These are phyloP conservation scores for Pelobates fuscus DNA, from an alignment of 2,113 vertebrate species.

Conservation along the genomic window DNA sequence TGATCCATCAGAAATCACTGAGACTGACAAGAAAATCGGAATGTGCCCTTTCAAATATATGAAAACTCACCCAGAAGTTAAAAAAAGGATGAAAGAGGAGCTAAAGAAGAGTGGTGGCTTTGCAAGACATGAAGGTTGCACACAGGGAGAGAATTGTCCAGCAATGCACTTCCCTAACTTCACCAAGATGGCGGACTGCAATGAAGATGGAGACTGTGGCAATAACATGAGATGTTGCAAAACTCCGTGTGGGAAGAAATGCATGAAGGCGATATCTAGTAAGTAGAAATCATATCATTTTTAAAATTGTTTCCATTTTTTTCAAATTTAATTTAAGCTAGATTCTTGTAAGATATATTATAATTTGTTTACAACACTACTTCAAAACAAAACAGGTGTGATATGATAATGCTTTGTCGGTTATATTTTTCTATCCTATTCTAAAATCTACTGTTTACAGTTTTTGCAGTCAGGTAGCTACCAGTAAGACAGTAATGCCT, in stretches of 20 bases:
- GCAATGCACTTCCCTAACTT: not conserved
- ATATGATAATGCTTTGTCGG: too few relatives aligned
- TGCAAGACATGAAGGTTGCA: not conserved
- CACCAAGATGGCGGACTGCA: not conserved
- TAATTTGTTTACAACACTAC: too few relatives aligned
- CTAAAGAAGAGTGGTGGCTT: not conserved
- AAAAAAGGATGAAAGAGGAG: not conserved
- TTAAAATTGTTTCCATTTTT: too few relatives aligned
- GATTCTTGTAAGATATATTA: too few relatives aligned
- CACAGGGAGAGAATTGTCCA: not conserved
- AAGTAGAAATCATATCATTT: slow-evolving; percentile 1
- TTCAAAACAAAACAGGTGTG: too few relatives aligned
- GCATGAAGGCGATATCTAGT: slow-evolving; percentile 27
- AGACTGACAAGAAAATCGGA: slow-evolving; percentile 13
- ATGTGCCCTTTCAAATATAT: slow-evolving; percentile 26
- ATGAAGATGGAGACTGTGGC: slow-evolving; percentile 10
- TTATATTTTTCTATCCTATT: too few relatives aligned
- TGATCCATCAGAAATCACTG: slow-evolving; percentile 3
- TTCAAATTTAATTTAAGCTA: too few relatives aligned
- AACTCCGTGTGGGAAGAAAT: slow-evolving; percentile 29
- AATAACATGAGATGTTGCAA: slow-evolving; percentile 21
- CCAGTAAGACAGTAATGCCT: too few relatives aligned
- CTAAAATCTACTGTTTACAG: too few relatives aligned
- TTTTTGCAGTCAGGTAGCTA: too few relatives aligned
- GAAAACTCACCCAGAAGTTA: slow-evolving; percentile 10